Evolutionary conservation across 1,140 invertebrate genomes (phyloP).

Genomic region (Drosophila bifasciata): DNA sequence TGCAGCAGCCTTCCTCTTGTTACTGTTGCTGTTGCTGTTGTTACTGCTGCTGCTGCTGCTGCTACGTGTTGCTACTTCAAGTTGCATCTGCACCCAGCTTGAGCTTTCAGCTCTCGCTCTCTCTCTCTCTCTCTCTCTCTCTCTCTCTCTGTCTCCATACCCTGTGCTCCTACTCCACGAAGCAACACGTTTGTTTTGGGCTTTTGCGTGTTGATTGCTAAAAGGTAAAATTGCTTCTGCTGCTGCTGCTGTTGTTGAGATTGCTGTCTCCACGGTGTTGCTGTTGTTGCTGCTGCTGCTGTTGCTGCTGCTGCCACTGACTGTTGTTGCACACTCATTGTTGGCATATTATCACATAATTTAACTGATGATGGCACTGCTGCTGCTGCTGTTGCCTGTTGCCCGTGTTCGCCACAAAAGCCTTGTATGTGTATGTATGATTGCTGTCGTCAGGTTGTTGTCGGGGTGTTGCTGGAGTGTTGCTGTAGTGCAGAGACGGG

Average conservation of each 20-base stretch:
- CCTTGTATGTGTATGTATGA: constrained; percentile 56
- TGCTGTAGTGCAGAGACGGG: too few species aligned
- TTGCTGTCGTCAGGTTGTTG: constrained; percentile 59
- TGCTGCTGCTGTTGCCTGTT: constrained; percentile 34
- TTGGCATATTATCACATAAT: constrained; percentile 82
- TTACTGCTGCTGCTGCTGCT: constrained; percentile 26
- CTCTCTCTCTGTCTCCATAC: too few species aligned
- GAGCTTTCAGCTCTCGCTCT: too few species aligned
- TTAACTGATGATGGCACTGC: constrained; percentile 78
- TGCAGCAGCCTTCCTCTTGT: too few species aligned
- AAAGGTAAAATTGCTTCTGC: constrained; percentile 42
- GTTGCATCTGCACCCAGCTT: neutral
- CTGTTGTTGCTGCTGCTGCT: constrained; percentile 24
- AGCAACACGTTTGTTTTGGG: constrained; percentile 73
- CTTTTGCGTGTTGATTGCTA: constrained; percentile 80
- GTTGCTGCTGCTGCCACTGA: constrained; percentile 19
- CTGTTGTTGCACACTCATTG: constrained; percentile 76
- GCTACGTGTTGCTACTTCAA: constrained; percentile 4
- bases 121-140: too few species aligned
- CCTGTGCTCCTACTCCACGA: neutral
- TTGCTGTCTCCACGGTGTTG: constrained; percentile 7
- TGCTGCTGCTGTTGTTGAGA: constrained; percentile 12
- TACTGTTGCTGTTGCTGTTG: constrained; percentile 46
- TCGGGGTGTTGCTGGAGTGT: constrained; percentile 8
- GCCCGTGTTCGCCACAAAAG: neutral